Conservation (phyloP, 2,113 vertebrate species). For the Phocoena phocoena region DNA sequence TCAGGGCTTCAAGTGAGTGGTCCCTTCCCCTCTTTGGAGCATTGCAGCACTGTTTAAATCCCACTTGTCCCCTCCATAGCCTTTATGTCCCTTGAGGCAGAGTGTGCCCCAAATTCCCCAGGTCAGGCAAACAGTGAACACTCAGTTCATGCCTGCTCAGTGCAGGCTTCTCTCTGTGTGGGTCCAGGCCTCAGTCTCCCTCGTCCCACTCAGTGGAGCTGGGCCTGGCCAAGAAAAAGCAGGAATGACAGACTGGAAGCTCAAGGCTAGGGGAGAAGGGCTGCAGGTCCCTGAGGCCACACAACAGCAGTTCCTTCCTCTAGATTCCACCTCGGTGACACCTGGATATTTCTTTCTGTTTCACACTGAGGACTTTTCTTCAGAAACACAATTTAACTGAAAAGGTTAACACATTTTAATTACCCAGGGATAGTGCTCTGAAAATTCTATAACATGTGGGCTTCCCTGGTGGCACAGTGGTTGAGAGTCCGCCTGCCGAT, state of each 20-base stretch:
- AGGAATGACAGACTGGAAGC: not conserved
- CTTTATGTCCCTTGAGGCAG: fast-evolving
- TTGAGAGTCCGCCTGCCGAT: too few relatives aligned
- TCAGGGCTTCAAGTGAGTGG: not conserved
- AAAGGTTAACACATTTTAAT: conserved; percentile 60
- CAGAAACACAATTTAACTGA: conserved; percentile 15
- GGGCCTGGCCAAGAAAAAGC: not conserved
- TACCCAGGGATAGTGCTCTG: conserved; percentile 50
- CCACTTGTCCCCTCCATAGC: too few relatives aligned
- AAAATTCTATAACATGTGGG: conserved; percentile 46
- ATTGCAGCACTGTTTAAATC: not conserved
- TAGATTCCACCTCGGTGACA: not conserved
- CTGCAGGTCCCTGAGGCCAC: not conserved
- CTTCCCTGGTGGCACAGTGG: too few relatives aligned
- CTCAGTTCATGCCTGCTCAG: not conserved
- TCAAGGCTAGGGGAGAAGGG: not conserved
- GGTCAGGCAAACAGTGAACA: not conserved
- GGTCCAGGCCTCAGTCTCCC: not conserved
- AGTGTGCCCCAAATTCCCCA: fast-evolving
- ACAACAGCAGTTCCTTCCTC: not conserved
- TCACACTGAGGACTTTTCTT: not conserved
- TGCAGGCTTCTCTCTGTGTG: not conserved
- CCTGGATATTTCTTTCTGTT: not conserved
- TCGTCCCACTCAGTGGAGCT: fast-evolving
- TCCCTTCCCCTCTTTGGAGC: not conserved